phyloP scores from a whole-genome alignment of 2,797 vertebrate species.

The Chrosomus eos region DNA sequence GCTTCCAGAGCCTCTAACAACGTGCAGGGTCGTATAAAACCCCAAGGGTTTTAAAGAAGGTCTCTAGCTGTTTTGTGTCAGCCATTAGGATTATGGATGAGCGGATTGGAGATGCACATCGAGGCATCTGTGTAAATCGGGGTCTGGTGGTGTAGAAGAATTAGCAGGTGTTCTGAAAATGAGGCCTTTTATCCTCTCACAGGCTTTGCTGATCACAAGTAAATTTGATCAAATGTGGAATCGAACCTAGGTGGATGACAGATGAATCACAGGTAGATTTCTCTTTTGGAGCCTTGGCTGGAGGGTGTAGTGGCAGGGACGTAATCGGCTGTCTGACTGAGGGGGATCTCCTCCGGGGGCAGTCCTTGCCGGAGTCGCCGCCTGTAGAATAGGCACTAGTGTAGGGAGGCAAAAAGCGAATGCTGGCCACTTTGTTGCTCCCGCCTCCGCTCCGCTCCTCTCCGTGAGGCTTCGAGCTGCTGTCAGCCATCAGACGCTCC shows the following conservation, averaged over 20 bases:
- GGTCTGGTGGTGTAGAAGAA: constrained; percentile 3
- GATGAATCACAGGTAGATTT: constrained; percentile 96
- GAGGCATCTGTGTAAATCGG: constrained; percentile 46
- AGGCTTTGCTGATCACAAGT: constrained; percentile 44
- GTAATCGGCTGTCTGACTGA: constrained; percentile 95
- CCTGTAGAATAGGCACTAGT: constrained; percentile 94
- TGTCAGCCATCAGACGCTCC: constrained; percentile 89
- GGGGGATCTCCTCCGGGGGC: constrained; percentile 94
- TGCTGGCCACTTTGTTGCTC: constrained; percentile 92
- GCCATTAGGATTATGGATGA: constrained; percentile 89
- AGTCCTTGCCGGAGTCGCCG: constrained; percentile 92
- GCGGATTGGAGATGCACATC: constrained; percentile 44
- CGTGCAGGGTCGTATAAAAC: constrained; percentile 75
- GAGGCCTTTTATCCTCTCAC: constrained; percentile 39
- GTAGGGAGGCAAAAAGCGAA: constrained; percentile 97
- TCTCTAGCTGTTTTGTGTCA: constrained; percentile 61
- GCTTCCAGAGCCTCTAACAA: constrained; percentile 71
- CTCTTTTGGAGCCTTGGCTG: constrained; percentile 93
- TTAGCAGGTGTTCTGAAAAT: constrained; percentile 37
- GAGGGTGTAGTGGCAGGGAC: constrained; percentile 88
- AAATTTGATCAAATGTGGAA: constrained; percentile 41
- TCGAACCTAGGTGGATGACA: constrained; percentile 23
- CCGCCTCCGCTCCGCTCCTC: constrained; percentile 89
- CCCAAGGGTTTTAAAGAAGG: constrained; percentile 54
- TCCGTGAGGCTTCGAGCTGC: constrained; percentile 88